Evolutionary conservation across 2,888 invertebrate species (phyloP).

Genomic region (Amphimallon solstitiale): DNA sequence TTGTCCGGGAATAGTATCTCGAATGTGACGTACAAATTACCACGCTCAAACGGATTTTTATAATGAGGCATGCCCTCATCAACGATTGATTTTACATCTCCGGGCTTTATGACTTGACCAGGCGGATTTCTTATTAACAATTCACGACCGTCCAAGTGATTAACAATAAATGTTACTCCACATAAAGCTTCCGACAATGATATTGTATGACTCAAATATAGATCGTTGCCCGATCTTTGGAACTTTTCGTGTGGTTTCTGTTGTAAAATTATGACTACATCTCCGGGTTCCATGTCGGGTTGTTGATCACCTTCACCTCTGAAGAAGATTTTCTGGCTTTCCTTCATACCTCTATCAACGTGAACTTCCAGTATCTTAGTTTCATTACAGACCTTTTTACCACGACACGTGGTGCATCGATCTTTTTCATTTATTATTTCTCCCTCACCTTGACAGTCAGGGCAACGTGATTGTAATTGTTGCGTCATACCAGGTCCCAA

Average conservation of each 20-base stretch:
- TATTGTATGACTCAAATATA: slow-evolving; percentile 78
- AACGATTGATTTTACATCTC: slow-evolving; percentile 78
- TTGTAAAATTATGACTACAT: slow-evolving; percentile 88
- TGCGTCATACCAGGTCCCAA: slow-evolving; percentile 71
- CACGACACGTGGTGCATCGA: slow-evolving; percentile 83
- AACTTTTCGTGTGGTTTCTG: slow-evolving; percentile 83
- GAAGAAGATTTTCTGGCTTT: slow-evolving; percentile 87
- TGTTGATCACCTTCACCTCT: slow-evolving; percentile 91
- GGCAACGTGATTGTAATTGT: slow-evolving; percentile 71
- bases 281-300: slow-evolving; percentile 86
- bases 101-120: slow-evolving; percentile 87
- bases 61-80: slow-evolving; percentile 93
- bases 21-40: slow-evolving; percentile 88
- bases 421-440: slow-evolving; percentile 82
- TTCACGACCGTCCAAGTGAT: slow-evolving; percentile 89
- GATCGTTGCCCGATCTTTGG: slow-evolving; percentile 79
- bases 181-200: slow-evolving; percentile 90
- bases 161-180: slow-evolving; percentile 85
- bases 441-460: slow-evolving; percentile 75
- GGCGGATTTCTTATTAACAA: slow-evolving; percentile 80
- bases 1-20: slow-evolving; percentile 85
- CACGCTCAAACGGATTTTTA: slow-evolving; percentile 86
- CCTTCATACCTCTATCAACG: slow-evolving; percentile 84
- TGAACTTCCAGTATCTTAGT: slow-evolving; percentile 87
- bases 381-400: slow-evolving; percentile 80